Evolutionary conservation across 2,113 vertebrate genomes (phyloP).

Genomic region (Leptobrachium leishanense): DNA sequence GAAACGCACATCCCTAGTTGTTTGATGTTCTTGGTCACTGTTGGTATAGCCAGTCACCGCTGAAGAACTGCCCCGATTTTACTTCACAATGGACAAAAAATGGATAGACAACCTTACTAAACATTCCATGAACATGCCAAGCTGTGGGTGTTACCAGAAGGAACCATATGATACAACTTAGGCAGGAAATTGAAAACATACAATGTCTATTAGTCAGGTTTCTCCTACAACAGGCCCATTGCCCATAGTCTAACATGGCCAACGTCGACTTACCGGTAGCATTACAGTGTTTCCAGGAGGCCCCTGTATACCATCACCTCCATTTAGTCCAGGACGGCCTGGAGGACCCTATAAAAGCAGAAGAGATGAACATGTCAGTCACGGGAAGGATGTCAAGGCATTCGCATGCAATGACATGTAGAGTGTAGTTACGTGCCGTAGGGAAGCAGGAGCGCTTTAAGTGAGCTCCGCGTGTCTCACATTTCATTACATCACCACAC

Average conservation of each 20-base stretch:
- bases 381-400: background rate
- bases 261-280: constrained; percentile 78
- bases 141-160: too few species aligned
- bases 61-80: too few species aligned
- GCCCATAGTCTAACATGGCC: background rate
- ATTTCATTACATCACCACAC: constrained; percentile 24
- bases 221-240: too few species aligned
- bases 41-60: too few species aligned
- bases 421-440: background rate
- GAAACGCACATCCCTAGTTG: too few species aligned
- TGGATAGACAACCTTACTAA: too few species aligned
- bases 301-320: constrained; percentile 80
- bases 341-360: constrained; percentile 71
- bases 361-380: background rate
- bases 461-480: constrained; percentile 2
- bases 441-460: constrained; percentile 10
- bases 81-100: too few species aligned
- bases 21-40: too few species aligned
- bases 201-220: too few species aligned
- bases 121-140: too few species aligned
- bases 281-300: constrained; percentile 83
- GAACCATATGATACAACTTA: too few species aligned
- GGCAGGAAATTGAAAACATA: too few species aligned
- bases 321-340: constrained; percentile 80
- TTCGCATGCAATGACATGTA: constrained; percentile 22